phyloP scores from a whole-genome alignment of 1,140 invertebrate species.

The Akabosia matsudoensis region DNA sequence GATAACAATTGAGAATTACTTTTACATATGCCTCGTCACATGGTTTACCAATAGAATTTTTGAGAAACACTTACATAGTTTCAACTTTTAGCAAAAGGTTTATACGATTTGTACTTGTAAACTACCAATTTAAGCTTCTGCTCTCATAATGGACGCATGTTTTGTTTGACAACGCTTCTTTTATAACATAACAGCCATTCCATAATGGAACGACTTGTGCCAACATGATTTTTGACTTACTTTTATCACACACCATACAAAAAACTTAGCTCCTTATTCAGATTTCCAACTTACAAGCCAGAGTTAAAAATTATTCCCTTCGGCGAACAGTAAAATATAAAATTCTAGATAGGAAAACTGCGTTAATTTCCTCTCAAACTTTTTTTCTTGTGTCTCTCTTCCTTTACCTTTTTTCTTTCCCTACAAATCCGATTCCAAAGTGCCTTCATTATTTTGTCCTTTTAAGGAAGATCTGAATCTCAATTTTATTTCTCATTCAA shows the following conservation, averaged over 20 bases:
- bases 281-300: background rate
- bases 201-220: too few relatives aligned
- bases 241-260: background rate
- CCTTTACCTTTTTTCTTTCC: background rate
- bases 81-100: too few relatives aligned
- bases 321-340: background rate
- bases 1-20: too few relatives aligned
- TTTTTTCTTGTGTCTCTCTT: background rate
- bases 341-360: background rate
- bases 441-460: conserved; percentile 14
- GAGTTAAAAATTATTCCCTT: background rate
- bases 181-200: too few relatives aligned
- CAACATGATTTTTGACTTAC: too few relatives aligned
- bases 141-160: too few relatives aligned
- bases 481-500: conserved; percentile 8
- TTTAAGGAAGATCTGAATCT: conserved; percentile 14
- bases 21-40: too few relatives aligned
- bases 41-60: too few relatives aligned
- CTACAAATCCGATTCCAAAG: conserved; percentile 14
- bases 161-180: too few relatives aligned
- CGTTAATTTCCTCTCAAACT: conserved; percentile 1
- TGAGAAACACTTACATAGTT: too few relatives aligned
- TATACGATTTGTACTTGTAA: too few relatives aligned
- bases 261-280: background rate
- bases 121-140: too few relatives aligned